phyloP scores from a whole-genome alignment of 1,140 invertebrate species.

The Condylostylus longicornis region DNA sequence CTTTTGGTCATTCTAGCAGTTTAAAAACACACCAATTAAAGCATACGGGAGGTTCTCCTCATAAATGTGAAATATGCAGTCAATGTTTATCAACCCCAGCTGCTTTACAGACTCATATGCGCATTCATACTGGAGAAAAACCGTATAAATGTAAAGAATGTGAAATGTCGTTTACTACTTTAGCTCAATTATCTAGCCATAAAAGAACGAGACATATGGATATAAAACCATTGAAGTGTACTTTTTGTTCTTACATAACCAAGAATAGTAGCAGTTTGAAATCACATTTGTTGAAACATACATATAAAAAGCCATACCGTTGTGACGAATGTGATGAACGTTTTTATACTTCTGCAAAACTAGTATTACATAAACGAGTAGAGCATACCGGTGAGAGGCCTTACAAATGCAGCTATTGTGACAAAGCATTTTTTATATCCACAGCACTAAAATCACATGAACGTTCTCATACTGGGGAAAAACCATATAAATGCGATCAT shows the following conservation, averaged over 20 bases:
- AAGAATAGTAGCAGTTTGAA: constrained; percentile 34
- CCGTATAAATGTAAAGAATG: background rate
- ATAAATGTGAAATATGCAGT: background rate
- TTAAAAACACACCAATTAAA: background rate
- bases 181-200: too few relatives aligned
- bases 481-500: constrained; percentile 1
- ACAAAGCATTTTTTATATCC: background rate
- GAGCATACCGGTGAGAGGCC: background rate
- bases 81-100: background rate
- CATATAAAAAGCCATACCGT: constrained; percentile 33
- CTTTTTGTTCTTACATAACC: constrained; percentile 23
- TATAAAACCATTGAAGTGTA: background rate
- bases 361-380: too few relatives aligned
- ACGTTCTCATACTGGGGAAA: background rate
- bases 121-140: background rate
- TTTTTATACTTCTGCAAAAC: too few relatives aligned
- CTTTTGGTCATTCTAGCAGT: constrained; percentile 34
- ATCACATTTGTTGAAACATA: constrained; percentile 42
- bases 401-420: background rate
- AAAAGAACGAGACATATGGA: too few relatives aligned
- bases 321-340: constrained; percentile 24
- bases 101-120: background rate
- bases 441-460: background rate
- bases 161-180: constrained; percentile 31
- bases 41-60: background rate